Percentiles rank a stretch among this genome's conserved stretches.
phyloP scores from a whole-genome alignment of 1,140 invertebrate species.

The Drosophila kikkawai region DNA sequence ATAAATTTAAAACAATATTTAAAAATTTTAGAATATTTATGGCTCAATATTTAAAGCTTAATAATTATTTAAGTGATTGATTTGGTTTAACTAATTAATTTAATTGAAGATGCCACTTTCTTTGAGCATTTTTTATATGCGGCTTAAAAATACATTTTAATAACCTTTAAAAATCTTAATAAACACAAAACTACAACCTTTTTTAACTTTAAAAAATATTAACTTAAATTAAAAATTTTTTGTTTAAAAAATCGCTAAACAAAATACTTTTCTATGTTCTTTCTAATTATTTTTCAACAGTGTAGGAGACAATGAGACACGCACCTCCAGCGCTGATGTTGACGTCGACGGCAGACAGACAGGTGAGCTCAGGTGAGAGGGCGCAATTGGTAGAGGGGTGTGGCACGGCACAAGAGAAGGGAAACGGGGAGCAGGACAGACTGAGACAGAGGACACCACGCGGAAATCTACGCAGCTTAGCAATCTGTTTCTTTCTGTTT shows the following conservation, averaged over 20 bases:
- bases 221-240: too few species aligned
- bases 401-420: neutral
- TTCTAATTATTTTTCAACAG: neutral
- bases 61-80: neutral
- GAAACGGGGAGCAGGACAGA: slow-evolving; percentile 3
- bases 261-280: neutral
- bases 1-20: neutral
- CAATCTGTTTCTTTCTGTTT: slow-evolving; percentile 67
- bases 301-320: slow-evolving; percentile 72
- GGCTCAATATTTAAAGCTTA: neutral
- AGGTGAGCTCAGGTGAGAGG: slow-evolving; percentile 24
- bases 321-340: slow-evolving; percentile 52
- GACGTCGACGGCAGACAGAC: slow-evolving; percentile 29
- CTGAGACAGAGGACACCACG: slow-evolving; percentile 41
- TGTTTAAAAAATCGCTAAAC: neutral
- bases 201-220: neutral
- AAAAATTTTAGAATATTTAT: neutral
- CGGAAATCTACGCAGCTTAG: slow-evolving; percentile 82
- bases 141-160: neutral
- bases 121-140: neutral
- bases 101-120: neutral
- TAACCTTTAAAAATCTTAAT: neutral
- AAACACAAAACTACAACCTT: too few species aligned
- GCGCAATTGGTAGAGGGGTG: neutral
- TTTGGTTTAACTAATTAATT: neutral